Base-by-base conservation (phyloP, 2,113 vertebrate species). In the Phalacrocorax carbo region DNA sequence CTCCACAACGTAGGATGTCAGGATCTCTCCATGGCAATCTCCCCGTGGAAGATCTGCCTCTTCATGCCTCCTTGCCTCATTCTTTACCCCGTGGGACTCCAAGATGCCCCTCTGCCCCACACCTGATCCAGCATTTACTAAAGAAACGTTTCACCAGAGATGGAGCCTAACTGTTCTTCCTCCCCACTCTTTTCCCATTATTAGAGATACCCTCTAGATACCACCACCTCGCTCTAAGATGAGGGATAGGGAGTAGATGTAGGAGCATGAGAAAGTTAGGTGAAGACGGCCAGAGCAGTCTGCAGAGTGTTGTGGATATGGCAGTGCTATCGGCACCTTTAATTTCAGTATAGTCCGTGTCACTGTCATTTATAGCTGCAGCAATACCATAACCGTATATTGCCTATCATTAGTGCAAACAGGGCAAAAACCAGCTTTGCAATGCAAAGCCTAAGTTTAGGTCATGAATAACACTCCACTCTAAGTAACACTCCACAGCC, bases 291-390 rank as follows among this genome's bases (percentile, higher is more conserved):
- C 78, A 75, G 18, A 58, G 78, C 25, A 92, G 49, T 6, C 25
- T 26, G 42, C 21, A 30, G 10, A 32, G 5, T 4, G 5, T 48
- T 78, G 42, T 0, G 4, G 34, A 30, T 61, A 52, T 2, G 2
- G 6, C 2, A 42, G 25, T 44, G 17, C 11, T 65, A 57, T 8
- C 11, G 27, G 11, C 29, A 76, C 4, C 23, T 77, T 77, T 69
- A 44, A 72, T 85, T 76, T 76, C 70, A 64, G 30, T 26, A 15
- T 23, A 17, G 10, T 48, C 1, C 0, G 34, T n/a, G 17, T 44
- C 27, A 26, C 38, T 23, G n/a, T 54, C 60, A 13, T 65, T 42
- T 29, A 64, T 17, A 90, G 54, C 16, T n/a, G 20, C 44, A 70
- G 54, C 22, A 55, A 13, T 36, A 46, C 16, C 13, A 2, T 27